Base-by-base conservation (phyloP, 1,140 invertebrate species). In the Dreissena rostriformis region DNA sequence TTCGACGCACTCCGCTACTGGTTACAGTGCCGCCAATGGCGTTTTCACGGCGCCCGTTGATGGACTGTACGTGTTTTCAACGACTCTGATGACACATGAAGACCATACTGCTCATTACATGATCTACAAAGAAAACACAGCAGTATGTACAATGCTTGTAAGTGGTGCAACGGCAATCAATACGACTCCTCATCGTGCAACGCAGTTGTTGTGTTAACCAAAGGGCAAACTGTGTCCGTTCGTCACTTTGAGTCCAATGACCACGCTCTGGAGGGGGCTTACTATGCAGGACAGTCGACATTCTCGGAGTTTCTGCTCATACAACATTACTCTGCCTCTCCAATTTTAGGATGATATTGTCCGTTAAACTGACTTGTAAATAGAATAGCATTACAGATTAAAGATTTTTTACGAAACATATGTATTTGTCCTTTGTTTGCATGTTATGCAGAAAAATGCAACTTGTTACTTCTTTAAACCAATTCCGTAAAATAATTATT, bases 41-140 rank as follows among this genome's bases (percentile, higher is more conserved):
- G 49, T n/a, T n/a, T 49, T 71, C 57, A 77, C 73, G 65, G 67
- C 29, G 26, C 0, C 0, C 53, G 61, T 51, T 57, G 29, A 19
- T 61, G 72, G n/a, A 24, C 1, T 49, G 76, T 61, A 61, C 57
- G 57, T 61, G 57, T 61, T 61, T 61, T 61, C 57, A 19, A 24
- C 57, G 17, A 61, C 57, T 4, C 17, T 61, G 17, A 61, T 61
- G 11, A 61, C 17, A 6, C 17, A 61, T 12, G 17, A 61, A 19
- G 22, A 61, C 22, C 57, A 61, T 24, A n/a, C 57, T 19, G 17
- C 22, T 12, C 57, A 61, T 24, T 19, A 19, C 57, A 24, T 61
- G 57, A 61, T 61, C 17, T 61, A 61, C 57, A 61, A 61, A 24
- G 57, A 61, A 12, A 19, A 61, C 6, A 61, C 57, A 6, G 17